Conservation (phyloP, 2,113 vertebrate genomes). For the Pachycephala philippinensis region DNA sequence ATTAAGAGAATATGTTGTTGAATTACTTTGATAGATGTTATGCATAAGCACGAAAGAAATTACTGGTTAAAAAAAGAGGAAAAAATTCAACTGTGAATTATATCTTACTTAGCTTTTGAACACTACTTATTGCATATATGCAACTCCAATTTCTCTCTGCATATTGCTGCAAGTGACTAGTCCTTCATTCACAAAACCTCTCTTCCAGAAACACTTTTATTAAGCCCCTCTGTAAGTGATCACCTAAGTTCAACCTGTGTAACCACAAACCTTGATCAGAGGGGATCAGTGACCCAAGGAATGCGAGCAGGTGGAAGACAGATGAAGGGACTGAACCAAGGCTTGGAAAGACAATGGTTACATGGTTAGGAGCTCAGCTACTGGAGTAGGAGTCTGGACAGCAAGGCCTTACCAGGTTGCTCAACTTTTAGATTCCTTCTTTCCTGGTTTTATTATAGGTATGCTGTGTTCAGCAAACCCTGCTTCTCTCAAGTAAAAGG, state of each 20-base stretch:
- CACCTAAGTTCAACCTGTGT: not conserved
- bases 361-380: not conserved
- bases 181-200: not conserved
- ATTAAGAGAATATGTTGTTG: not conserved
- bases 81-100: not conserved
- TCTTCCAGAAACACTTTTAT: not conserved
- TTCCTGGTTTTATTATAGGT: not conserved
- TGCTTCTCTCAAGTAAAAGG: not conserved
- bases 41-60: not conserved
- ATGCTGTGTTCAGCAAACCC: not conserved
- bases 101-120: not conserved
- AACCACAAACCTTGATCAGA: not conserved
- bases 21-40: not conserved
- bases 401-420: not conserved
- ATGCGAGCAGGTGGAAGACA: rapidly evolving
- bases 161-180: not conserved
- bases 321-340: not conserved
- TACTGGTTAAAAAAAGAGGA: not conserved
- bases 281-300: rapidly evolving
- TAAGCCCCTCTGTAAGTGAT: not conserved
- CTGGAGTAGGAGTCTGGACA: not conserved
- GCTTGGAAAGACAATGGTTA: not conserved
- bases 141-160: not conserved
- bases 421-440: not conserved
- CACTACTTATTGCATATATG: not conserved